These are phyloP conservation scores for Pterocles burchelli DNA, from an alignment of 2,113 vertebrate species.

Conservation along the genomic window DNA sequence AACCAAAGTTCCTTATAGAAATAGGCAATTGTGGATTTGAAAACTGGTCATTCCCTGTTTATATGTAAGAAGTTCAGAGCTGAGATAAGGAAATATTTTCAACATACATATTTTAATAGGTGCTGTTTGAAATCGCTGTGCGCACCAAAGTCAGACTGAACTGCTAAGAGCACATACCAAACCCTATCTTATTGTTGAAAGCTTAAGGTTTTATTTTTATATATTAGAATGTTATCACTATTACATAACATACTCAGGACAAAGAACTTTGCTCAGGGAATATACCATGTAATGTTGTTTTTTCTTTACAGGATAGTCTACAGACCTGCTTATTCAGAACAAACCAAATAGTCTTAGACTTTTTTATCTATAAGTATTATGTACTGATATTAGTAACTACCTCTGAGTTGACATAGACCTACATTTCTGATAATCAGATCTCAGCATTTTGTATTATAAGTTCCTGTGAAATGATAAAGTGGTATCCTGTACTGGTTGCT, in stretches of 20 bases:
- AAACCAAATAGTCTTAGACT: constrained; percentile 82
- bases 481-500: constrained; percentile 75
- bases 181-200: constrained; percentile 73
- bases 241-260: constrained; percentile 95
- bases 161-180: constrained; percentile 81
- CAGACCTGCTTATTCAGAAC: constrained; percentile 79
- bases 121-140: constrained; percentile 74
- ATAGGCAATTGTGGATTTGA: constrained; percentile 82
- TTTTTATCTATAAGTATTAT: constrained; percentile 82
- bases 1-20: constrained; percentile 92
- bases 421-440: constrained; percentile 77
- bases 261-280: constrained; percentile 99
- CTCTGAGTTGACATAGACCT: constrained; percentile 89
- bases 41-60: constrained; percentile 82
- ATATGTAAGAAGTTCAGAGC: constrained; percentile 75
- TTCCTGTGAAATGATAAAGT: constrained; percentile 76
- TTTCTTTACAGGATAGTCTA: constrained; percentile 84
- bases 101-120: constrained; percentile 42
- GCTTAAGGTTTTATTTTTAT: constrained; percentile 84
- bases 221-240: constrained; percentile 81
- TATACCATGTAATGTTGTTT: constrained; percentile 85
- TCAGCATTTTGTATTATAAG: constrained; percentile 73
- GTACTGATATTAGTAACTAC: constrained; percentile 94
- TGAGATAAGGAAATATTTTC: constrained; percentile 62
- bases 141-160: constrained; percentile 74